phyloP scores from a whole-genome alignment of 2,113 vertebrate genomes.

The Gymnarchus niloticus region DNA sequence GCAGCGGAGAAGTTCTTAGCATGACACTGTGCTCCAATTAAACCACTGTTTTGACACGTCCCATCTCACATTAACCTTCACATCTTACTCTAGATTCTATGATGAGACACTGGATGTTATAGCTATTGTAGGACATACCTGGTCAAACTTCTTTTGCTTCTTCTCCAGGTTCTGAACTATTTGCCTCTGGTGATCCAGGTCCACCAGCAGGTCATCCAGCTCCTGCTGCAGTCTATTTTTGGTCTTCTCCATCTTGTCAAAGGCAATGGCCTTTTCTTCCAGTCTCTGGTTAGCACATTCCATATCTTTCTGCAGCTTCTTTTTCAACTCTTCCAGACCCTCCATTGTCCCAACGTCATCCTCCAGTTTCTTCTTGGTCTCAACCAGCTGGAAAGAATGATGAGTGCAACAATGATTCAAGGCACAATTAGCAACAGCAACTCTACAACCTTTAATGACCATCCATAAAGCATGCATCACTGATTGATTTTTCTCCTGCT shows the following conservation, averaged over 20 bases:
- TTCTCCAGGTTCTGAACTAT: conserved; percentile 94
- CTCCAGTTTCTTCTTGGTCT: conserved; percentile 91
- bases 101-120: neutral
- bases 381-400: conserved; percentile 64
- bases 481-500: neutral
- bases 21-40: neutral
- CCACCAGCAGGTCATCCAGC: conserved; percentile 88
- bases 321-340: conserved; percentile 82
- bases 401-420: neutral
- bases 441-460: neutral
- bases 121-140: conserved; percentile 60
- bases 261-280: conserved; percentile 86
- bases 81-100: neutral
- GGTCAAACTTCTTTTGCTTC: conserved; percentile 98
- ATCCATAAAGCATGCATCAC: neutral
- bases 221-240: conserved; percentile 95
- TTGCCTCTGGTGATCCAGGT: conserved; percentile 93
- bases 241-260: conserved; percentile 95
- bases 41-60: neutral
- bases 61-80: neutral
- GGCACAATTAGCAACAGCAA: neutral
- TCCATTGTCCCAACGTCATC: conserved; percentile 87
- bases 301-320: conserved; percentile 85
- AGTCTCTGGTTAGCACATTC: conserved; percentile 79
- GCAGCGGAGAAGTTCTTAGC: neutral